Conservation (phyloP, 2,113 vertebrate species). For the Leiothrix lutea region DNA sequence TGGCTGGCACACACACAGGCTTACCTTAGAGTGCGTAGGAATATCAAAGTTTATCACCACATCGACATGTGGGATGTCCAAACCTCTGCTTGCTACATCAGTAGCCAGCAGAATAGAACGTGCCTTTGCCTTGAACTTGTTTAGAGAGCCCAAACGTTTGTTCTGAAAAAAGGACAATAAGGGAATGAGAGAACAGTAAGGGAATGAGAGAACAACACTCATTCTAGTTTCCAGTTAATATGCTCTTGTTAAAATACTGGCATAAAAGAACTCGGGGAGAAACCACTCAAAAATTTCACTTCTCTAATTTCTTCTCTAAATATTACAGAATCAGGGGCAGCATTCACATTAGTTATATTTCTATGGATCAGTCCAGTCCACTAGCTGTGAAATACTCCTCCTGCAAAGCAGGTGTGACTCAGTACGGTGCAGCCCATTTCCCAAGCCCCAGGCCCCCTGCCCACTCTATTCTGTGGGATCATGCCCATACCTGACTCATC, state of each 20-base stretch:
- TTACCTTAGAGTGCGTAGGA: conserved; percentile 96
- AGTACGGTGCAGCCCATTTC: background rate
- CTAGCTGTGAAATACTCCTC: background rate
- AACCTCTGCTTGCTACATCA: conserved; percentile 93
- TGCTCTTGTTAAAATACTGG: background rate
- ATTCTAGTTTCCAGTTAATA: background rate
- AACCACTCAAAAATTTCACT: background rate
- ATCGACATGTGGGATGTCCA: conserved; percentile 97
- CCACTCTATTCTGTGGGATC: background rate
- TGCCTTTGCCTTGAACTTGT: conserved; percentile 97
- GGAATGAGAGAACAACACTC: background rate
- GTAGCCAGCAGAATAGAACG: conserved; percentile 94
- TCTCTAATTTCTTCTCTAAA: background rate
- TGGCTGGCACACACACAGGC: background rate
- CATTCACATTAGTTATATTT: background rate
- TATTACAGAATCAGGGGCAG: background rate
- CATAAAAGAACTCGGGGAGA: background rate
- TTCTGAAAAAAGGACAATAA: conserved; percentile 75
- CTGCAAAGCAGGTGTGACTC: background rate
- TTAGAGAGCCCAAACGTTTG: conserved; percentile 91
- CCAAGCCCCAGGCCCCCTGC: background rate
- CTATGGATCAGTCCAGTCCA: background rate
- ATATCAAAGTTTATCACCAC: conserved; percentile 99
- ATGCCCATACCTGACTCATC: conserved; percentile 89
- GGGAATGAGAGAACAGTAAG: background rate